Evolutionary conservation across 1,140 invertebrate species (phyloP), one percentile per base, ranked within the genome.

Genomic region (Drosophila littoralis): DNA sequence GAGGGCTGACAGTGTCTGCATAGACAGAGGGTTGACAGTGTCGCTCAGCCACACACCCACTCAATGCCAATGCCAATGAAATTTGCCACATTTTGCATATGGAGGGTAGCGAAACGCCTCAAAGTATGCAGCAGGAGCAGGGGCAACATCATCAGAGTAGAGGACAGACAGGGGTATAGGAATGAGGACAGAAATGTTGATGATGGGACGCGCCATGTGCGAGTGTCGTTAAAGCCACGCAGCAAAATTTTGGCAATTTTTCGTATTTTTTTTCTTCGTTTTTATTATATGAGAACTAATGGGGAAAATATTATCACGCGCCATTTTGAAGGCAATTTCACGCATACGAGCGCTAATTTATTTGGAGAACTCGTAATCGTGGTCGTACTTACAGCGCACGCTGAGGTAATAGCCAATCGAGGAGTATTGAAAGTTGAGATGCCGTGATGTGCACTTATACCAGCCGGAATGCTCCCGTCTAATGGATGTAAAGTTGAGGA

Each of bases 371-470:
- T 22, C 52, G 50, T 60, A 43, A 12, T 61, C 33, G 51, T 15
- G 51, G 51, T 52, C 35, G 33, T 92, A 96, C 96, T 96, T 93
- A 97, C 96, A 95, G 93, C 96, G 93, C 66, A 98, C 96, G 90
- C 97, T 97, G 64, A 98, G 94, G 91, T 96, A 97, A 93, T 97
- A 97, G 66, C 97, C 97, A 82, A 97, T 97, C 81, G 96, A 97
- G 63, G 96, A 96, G 93, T 97, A 97, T 90, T 96, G 95, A 9
- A 96, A 96, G 78, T 97, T 94, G 75, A 96, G 93, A 94, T 97
- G 96, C 52, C 95, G 94, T 50, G 96, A 96, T 32, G 96, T 95
- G 93, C 97, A 98, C 91, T 97, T 96, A 93, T 98, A 98, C 97
- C 97, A 97, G 77, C 97, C 97, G 75, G 95, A 96, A 93, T 97